Evolutionary conservation across 2,797 vertebrate species (phyloP), one percentile per base, ranked within the genome.

Genomic region (Neoniphon sammara): DNA sequence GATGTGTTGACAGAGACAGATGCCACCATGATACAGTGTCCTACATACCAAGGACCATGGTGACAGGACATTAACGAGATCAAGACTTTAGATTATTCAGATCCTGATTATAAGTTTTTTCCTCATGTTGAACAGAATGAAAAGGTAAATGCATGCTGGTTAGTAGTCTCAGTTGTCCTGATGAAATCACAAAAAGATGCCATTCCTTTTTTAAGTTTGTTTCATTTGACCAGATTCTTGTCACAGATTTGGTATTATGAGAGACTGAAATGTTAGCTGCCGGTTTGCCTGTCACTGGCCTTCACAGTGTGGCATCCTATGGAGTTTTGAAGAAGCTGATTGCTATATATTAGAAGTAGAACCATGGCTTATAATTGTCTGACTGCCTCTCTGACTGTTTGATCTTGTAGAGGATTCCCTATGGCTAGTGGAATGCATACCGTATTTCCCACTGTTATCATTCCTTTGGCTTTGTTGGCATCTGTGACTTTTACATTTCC

Each of bases 341-440:
- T 39, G 36, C 36, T 39, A 10, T 10, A 39, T 10, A 39, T 14
- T 36, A 8, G 36, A 42, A 10, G 9, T 42, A 42, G 10, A 42
- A 42, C 9, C 14, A 42, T 44, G 12, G 18, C 49, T 66, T 23
- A 6, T 46, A 44, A 17, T 59, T 62, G 64, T 77, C 69, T 23
- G 49, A 56, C 17, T 49, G 46, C 17, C 8, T 75, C 61, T 80
- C 72, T 69, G 80, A 75, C 70, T 80, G 53, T 30, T 50, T n/a
- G 18, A 1, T 50, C 25, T 66, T 6, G 6, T 30, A 1, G 3
- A 36, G 1, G 27, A 11, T 44, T 59, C 3, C 44, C 63, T 52
- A 21, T 20, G 4, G 20, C 14, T 44, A 5, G 55, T 34, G 21
- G 25, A 46, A 78, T 67, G 44, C 44, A 58, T 52, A 72, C 36